These are phyloP conservation scores for Thalassoma bifasciatum DNA, from an alignment of 2,113 vertebrate species.

Conservation along the genomic window DNA sequence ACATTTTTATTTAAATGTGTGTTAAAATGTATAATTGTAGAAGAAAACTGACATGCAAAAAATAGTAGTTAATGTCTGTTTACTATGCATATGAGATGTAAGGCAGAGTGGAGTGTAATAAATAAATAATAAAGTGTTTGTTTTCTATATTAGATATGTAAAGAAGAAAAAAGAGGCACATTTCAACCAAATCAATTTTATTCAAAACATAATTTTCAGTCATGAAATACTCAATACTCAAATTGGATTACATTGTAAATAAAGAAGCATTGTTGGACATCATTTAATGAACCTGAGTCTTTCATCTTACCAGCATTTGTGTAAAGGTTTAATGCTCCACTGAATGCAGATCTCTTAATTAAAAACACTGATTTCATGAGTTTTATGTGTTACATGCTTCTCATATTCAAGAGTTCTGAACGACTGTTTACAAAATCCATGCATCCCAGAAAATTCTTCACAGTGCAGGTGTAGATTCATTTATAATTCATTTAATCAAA, in stretches of 20 bases:
- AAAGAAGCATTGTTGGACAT: background rate
- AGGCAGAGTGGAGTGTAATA: background rate
- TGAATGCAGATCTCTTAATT: background rate
- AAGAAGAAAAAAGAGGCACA: background rate
- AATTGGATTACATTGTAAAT: background rate
- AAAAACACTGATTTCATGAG: background rate
- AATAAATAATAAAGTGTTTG: background rate
- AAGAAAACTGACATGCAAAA: too few relatives aligned
- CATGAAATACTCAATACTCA: background rate
- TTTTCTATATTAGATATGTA: background rate
- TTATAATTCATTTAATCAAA: background rate
- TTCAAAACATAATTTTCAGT: background rate
- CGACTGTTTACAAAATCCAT: too few relatives aligned
- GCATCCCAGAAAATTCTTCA: background rate
- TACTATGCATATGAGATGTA: background rate
- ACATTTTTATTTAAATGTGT: background rate
- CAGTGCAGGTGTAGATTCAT: background rate
- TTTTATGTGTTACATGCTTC: too few relatives aligned
- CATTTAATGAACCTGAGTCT: background rate
- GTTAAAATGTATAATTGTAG: background rate
- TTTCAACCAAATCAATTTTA: slow-evolving; percentile 10
- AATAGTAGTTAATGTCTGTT: too few relatives aligned
- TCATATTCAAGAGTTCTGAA: too few relatives aligned
- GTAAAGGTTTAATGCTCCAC: background rate
- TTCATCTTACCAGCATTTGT: background rate